Conservation (phyloP, 2,888 invertebrate species). For the Neelides folsomi region DNA sequence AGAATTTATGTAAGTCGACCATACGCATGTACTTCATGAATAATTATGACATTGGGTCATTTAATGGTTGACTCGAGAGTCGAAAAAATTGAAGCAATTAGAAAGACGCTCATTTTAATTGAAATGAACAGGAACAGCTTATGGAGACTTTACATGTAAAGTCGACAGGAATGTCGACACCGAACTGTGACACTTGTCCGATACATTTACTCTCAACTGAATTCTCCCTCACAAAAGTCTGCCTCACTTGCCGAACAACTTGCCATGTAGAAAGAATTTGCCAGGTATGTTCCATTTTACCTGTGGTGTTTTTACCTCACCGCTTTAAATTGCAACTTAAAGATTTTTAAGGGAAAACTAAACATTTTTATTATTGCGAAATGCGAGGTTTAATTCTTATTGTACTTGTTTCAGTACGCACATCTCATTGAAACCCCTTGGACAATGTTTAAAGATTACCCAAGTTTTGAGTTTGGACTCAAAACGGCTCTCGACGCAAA, state of each 20-base stretch:
- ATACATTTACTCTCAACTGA: conserved; percentile 1
- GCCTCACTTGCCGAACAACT: conserved; percentile 28
- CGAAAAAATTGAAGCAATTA: not conserved
- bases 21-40: too few relatives aligned
- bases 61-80: conserved; percentile 7
- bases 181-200: too few relatives aligned
- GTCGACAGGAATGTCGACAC: too few relatives aligned
- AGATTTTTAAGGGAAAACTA: not conserved
- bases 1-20: too few relatives aligned
- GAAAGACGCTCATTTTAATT: not conserved
- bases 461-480: conserved; percentile 30
- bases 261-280: conserved; percentile 24
- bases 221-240: conserved; percentile 27
- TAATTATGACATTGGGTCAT: too few relatives aligned
- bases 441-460: conserved; percentile 4
- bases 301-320: not conserved
- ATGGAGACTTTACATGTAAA: not conserved
- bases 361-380: not conserved
- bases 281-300: conserved; percentile 13
- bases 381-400: not conserved
- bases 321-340: not conserved
- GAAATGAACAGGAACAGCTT: not conserved
- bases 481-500: conserved; percentile 30
- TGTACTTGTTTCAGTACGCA: not conserved
- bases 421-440: not conserved